These are phyloP conservation scores for Oxyura jamaicensis DNA, from an alignment of 2,113 vertebrate genomes.

Conservation along the genomic window DNA sequence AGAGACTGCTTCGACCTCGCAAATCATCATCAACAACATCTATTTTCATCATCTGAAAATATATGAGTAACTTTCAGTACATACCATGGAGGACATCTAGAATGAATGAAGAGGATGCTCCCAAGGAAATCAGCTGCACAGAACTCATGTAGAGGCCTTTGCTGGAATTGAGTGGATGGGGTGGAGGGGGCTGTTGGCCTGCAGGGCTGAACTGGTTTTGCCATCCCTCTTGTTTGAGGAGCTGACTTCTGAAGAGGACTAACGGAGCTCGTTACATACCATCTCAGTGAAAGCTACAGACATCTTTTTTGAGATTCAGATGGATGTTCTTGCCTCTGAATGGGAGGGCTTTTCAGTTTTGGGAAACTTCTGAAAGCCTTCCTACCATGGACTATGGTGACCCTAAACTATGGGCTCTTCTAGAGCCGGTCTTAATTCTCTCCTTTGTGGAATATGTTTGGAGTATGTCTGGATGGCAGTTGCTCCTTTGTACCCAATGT, in stretches of 20 bases:
- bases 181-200: background rate
- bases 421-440: background rate
- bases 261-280: background rate
- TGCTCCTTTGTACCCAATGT: accelerated
- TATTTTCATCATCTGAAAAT: background rate
- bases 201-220: background rate
- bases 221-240: background rate
- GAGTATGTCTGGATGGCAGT: background rate
- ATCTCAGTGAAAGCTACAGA: background rate
- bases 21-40: background rate
- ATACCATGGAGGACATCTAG: background rate
- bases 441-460: background rate
- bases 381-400: background rate
- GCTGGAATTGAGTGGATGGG: background rate
- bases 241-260: background rate
- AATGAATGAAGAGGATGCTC: background rate
- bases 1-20: background rate
- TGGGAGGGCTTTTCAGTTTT: background rate
- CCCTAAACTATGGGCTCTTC: background rate
- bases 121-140: background rate
- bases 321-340: background rate
- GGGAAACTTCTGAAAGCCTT: background rate
- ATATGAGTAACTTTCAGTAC: background rate
- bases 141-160: background rate
- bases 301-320: background rate